Conservation (phyloP, 2,797 vertebrate species). For the Sphaeramia orbicularis region DNA sequence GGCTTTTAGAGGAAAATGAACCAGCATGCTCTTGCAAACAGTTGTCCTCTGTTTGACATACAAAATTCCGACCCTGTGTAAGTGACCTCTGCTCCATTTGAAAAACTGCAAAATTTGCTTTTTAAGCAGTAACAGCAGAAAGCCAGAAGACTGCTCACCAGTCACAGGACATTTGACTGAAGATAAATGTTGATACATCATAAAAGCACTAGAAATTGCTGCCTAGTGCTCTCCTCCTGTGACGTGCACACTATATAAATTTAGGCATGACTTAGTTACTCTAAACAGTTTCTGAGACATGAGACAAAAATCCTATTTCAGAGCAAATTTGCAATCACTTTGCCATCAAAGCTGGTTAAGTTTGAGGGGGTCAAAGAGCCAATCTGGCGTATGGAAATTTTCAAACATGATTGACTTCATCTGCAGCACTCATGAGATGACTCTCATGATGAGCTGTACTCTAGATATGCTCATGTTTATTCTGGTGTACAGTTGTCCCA, state of each 20-base stretch:
- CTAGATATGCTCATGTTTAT: slow-evolving; percentile 17
- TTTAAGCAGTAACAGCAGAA: slow-evolving; percentile 19
- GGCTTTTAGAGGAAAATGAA: slow-evolving; percentile 27
- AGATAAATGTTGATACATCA: slow-evolving; percentile 44
- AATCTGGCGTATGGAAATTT: slow-evolving; percentile 50
- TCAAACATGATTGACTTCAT: slow-evolving; percentile 60
- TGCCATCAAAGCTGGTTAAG: slow-evolving; percentile 57
- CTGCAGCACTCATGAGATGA: slow-evolving; percentile 38
- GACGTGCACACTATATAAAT: slow-evolving; percentile 13
- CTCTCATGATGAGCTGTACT: slow-evolving; percentile 35
- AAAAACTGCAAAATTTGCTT: slow-evolving; percentile 22
- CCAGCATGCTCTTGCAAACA: neutral
- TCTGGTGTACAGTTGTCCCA: slow-evolving; percentile 19
- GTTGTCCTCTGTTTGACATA: neutral
- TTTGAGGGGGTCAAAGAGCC: slow-evolving; percentile 57
- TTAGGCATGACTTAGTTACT: slow-evolving; percentile 27
- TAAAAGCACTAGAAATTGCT: slow-evolving; percentile 25
- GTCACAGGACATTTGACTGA: slow-evolving; percentile 28
- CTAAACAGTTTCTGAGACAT: slow-evolving; percentile 39
- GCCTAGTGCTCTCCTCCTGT: slow-evolving; percentile 19
- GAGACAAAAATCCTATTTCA: slow-evolving; percentile 46
- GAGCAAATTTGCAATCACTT: slow-evolving; percentile 52
- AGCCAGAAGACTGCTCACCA: slow-evolving; percentile 18
- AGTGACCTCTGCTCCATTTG: slow-evolving; percentile 37
- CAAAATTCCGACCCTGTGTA: slow-evolving; percentile 10